Base-by-base conservation (phyloP, 2,113 vertebrate species). In the Heloderma charlesbogerti region DNA sequence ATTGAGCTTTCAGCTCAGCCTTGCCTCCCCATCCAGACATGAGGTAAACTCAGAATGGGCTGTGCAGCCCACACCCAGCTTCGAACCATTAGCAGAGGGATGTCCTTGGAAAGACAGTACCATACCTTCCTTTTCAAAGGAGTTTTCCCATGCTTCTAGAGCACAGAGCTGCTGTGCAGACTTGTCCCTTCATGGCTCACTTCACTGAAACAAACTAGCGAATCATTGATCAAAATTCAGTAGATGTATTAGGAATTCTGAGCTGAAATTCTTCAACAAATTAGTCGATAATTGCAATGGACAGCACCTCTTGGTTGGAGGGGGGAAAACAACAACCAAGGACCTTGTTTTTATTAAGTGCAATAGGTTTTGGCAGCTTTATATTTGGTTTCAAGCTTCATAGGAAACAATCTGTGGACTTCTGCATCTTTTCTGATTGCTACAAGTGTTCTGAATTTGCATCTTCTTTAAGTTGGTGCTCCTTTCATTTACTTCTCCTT, bases 401-500 rank as follows among this genome's bases (percentile, higher is more conserved):
- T 45, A 31, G 48, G 78, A 80, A 51, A 72, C 78, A 31, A 25
- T 27, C 45, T 51, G 43, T 48, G 29, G 1, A 48, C 9, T 48
- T 72, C 34, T 34, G 25, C 43, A 31, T 29, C 25, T 48, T 51
- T 13, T 34, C 45, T 80, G 78, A 80, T 80, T 80, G 45, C 45
- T 80, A 80, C 45, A 40, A 80, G 78, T 29, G 29, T 51, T 31
- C 45, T 51, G 25, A 80, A 80, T 51, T 51, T 80, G 78, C 78
- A 51, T 80, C 45, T 15, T 80, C 29, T 80, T 80, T 48, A 51
- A 51, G 29, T 51, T 45, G 29, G 12, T 66, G 79, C 29, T 66
- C 84, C 94, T 75, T 89, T 88, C 92, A 72, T 78, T 95, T 92
- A 48, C 48, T 27, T 80, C 16, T 12, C 57, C 48, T 85, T 89